Evolutionary conservation across 2,797 vertebrate species (phyloP).

Genomic region (Alcedo quadribrachys): DNA sequence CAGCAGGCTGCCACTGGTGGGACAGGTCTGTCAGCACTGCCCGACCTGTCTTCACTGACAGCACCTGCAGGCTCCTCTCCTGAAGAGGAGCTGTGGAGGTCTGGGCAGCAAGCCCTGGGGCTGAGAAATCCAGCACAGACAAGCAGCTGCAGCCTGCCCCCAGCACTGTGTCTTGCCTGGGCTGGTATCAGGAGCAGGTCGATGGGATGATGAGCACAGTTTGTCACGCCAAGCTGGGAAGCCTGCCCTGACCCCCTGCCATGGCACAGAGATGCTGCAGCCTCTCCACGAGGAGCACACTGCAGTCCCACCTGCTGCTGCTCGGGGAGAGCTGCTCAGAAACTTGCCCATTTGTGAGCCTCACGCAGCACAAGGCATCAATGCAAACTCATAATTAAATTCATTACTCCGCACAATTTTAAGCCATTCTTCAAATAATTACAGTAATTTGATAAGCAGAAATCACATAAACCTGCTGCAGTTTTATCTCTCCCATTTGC

Average conservation of each 20-base stretch:
- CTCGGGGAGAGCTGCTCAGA: background rate
- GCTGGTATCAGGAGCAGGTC: background rate
- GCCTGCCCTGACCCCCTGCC: fast-evolving
- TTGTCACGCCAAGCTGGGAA: background rate
- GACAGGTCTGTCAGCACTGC: constrained; percentile 33
- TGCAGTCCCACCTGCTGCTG: background rate
- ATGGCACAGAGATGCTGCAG: background rate
- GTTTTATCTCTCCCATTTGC: constrained; percentile 74
- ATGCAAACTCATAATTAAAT: constrained; percentile 73
- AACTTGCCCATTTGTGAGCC: constrained; percentile 48
- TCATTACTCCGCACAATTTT: constrained; percentile 73
- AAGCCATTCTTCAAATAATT: constrained; percentile 77
- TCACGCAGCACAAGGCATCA: constrained; percentile 37
- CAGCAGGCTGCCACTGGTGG: constrained; percentile 16
- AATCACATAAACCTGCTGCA: constrained; percentile 74
- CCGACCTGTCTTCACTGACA: background rate
- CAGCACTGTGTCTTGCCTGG: background rate
- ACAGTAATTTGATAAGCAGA: constrained; percentile 76
- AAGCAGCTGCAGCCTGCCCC: background rate
- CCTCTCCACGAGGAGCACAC: background rate
- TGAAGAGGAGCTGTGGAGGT: background rate
- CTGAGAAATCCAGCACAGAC: background rate
- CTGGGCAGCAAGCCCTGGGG: fast-evolving
- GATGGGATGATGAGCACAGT: background rate
- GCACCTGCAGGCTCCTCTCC: background rate